Percentiles rank a stretch among this genome's conserved stretches.
Conservation (phyloP, 2,888 invertebrate species). For the Taenaris catops region DNA sequence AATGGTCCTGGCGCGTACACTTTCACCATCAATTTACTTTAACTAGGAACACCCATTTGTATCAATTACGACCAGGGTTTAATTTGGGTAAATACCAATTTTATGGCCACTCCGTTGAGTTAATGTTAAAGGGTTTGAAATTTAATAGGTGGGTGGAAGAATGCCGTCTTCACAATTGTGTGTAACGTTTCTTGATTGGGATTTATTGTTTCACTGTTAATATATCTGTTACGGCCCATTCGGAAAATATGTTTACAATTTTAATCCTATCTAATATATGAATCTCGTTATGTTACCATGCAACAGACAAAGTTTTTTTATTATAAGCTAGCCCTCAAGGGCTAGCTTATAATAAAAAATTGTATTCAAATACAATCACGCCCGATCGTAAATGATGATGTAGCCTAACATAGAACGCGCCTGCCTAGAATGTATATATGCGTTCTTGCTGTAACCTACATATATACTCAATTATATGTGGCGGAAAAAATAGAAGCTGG, state of each 20-base stretch:
- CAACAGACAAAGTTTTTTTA: too few relatives aligned
- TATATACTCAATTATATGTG: too few relatives aligned
- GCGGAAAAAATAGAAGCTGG: too few relatives aligned
- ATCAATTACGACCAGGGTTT: conserved; percentile 68
- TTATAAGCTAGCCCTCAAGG: too few relatives aligned
- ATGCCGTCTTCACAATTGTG: conserved; percentile 34
- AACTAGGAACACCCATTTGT: conserved; percentile 74
- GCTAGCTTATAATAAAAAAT: too few relatives aligned
- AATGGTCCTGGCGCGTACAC: conserved; percentile 7
- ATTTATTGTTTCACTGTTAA: conserved; percentile 41
- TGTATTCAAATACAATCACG: too few relatives aligned
- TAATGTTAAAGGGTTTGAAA: conserved; percentile 63
- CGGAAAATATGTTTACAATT: conserved; percentile 1
- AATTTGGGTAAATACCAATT: conserved; percentile 76
- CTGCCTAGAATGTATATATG: too few relatives aligned
- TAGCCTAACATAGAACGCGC: too few relatives aligned
- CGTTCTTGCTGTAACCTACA: too few relatives aligned
- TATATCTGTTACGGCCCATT: conserved; percentile 4
- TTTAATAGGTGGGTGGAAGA: conserved; percentile 50
- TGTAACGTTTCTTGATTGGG: conserved; percentile 44
- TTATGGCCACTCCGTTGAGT: conserved; percentile 61
- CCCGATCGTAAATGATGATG: too few relatives aligned
- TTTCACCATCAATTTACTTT: conserved; percentile 59
- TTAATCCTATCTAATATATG: too few relatives aligned
- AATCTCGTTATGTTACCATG: too few relatives aligned